Evolutionary conservation across 2,113 vertebrate genomes (phyloP), one percentile per base, ranked within the genome.

Genomic region (Haemorhous mexicanus): DNA sequence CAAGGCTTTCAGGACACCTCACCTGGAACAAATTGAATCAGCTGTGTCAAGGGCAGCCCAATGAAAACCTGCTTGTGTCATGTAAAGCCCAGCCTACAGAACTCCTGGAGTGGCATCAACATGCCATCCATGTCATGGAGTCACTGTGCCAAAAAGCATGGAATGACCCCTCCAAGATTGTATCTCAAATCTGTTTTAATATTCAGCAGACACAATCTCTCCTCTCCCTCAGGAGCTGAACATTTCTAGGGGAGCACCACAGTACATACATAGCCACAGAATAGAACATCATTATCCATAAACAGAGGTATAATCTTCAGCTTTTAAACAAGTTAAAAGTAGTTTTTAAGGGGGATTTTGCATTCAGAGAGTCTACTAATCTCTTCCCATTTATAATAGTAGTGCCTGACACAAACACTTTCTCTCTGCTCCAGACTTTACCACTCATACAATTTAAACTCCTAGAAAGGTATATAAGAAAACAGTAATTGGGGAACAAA

Each of bases 51-150:
- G 32, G 18, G n/a, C 32, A 66, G 4, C 14, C n/a, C 37, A 63
- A 5, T 7, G 26, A 79, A 70, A 14, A 39, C 3, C 6, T 49
- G 20, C 8, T 50, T 17, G 5, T 15, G 10, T 5, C 24, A 20
- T 2, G 2, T 32, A 35, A 68, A 88, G 43, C 49, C 2, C 27
- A 87, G 23, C 8, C 43, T 18, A 5, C 9, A 46, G 14, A 22
- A 39, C 10, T 53, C 43, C 30, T 67, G 52, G 18, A 74, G 13
- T 4, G 23, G 8, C 23, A 64, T 7, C 47, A 44, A 17, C 2
- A 1, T 27, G 11, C 35, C 53, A 26, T 5, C 3, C n/a, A 4
- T 7, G 10, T 6, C 2, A 0, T 8, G 9, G 28, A 74, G 11
- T 9, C 23, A 69, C 35, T 53, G 16, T 5, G 18, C 26, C 37